Base-by-base conservation (phyloP, 1,140 invertebrate genomes). In the Drosophila willistoni region DNA sequence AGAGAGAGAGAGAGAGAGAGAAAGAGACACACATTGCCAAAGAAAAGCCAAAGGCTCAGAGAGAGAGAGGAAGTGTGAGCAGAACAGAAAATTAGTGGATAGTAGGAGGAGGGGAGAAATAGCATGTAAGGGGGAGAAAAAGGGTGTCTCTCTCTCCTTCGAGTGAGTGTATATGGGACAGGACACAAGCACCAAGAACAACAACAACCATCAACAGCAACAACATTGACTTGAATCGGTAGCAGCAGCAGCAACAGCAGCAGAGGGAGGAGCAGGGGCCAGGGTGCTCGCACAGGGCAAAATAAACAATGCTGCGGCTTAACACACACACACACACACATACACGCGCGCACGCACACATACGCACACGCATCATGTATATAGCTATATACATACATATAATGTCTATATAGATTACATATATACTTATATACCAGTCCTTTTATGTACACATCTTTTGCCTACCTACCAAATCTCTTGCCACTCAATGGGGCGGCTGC, bases 231-330 rank as follows among this genome's bases (percentile, higher is more conserved):
- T 60, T 36, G n/a, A 60, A 60, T 34, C 36, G 17, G 25, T 29
- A 10, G 34, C 25, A 36, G 62, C 34, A 7, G 22, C 25, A 10
- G 34, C 25, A 36, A 57, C 34, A 7, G 22, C 25, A 36, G 65
- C 33, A 60, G 41, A 25, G 66, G 36, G 7, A 59, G 60, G 17
- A 69, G 36, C 9, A 59, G 60, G 17, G 56, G 56, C 22, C 55
- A 25, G 68, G 22, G 29, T 55, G 73, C 34, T 19, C 19, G 47
- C 6, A 19, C 36, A 22, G 54, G 17, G 62, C 60, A 79, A 81
- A 76, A 71, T 79, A 86, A 87, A 90, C 86, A 90, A 90, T 85
- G 71, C 86, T 67, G 77, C 81, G 79, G 85, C 85, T 90, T 90
- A 90, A 70, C 65, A 66, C 79, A 62, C 77, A 70, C 77, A 78